Base-by-base conservation (phyloP, 1,140 invertebrate genomes). In the Atopsyche davidsoni region DNA sequence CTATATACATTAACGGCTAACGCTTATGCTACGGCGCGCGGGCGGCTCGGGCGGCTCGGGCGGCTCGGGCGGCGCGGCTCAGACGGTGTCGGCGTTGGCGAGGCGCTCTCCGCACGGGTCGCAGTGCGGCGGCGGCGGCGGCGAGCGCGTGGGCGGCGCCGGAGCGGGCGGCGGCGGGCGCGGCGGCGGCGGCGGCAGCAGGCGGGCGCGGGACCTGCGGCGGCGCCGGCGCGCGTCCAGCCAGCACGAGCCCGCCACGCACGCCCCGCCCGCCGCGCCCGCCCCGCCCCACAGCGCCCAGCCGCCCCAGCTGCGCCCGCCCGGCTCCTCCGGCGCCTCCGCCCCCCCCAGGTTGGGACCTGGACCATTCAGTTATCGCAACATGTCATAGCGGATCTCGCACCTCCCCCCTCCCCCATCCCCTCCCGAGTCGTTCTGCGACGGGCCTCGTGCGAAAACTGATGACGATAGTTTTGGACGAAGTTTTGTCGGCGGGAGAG, bases 261-360 rank as follows among this genome's bases (percentile, higher is more conserved):
- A 42, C 39, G 25, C 22, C 25, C 23, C 32, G 10, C 34, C 25
- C 36, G 21, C 53, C 21, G 32, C 61, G 55, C 56, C 46, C 50
- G 59, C 61, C 17, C 49, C 56, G 19, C 46, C 45, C 54, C 51
- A 52, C 47, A 46, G 57, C 59, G 57, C 40, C 54, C 60, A 62
- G 21, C 48, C 51, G 56, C 60, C 60, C 25, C 59, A 61, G 48
- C 61, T 53, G 44, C 56, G 42, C 48, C 46, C 44, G 44, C 55
- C 44, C 28, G 45, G 22, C 48, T 28, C 11, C 19, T 21, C 46
- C 43, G 23, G 38, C 21, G 17, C 64, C 63, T 63, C 62, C 51
- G 58, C 52, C 57, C 55, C 59, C 57, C 60, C 62, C 58, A 61
- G 55, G 59, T 55, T 60, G 54, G 62, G 63, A 62, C 65, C 62